Base-by-base conservation (phyloP, 92 coral and sea anemone genomes). In the Phenganax subtilis region DNA sequence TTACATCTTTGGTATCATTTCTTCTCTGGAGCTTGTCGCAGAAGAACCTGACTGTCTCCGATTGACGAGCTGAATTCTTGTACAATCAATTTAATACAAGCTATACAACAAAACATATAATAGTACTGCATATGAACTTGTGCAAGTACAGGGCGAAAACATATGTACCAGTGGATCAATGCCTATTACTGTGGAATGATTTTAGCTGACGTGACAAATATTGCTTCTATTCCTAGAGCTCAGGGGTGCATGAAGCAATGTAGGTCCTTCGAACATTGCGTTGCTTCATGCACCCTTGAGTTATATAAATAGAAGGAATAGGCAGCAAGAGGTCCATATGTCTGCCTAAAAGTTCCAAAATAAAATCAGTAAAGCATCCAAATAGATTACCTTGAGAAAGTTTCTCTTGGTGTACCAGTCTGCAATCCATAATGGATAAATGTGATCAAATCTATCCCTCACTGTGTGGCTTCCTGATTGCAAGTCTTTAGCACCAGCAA, bases 321-420 rank as follows among this genome's bases (percentile, higher is more conserved):
- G 47, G 47, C 47, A 37, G 5, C 47, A 37, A 37, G 0, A 37
- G 47, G 47, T 37, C 3, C 47, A 37, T 37, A 5, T 37, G 47
- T 37, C 47, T 37, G 3, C 47, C 47, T 37, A 37, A 37, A 37
- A 37, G 47, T 37, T 37, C 47, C 47, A 37, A 37, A 37, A 37
- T 37, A 37, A 37, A 37, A 37, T 37, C 5, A 37, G 47, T 37
- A 5, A 37, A 37, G 47, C 47, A 37, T 37, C 47, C 47, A 37
- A 37, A 37, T 37, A 37, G 17, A 73, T 73, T 88, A 83, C 91
- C 84, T 88, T 88, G 14, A 88, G 83, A 58, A 86, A 78, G 80
- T 89, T 86, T 61, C 86, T 85, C 86, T 88, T 88, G 25, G 89
- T 63, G 31, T 88, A 89, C 91, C 91, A 86, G 71, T 85, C 89